A percentile compares a stretch with the other conserved stretches of the same genome.
Evolutionary conservation across 2,888 invertebrate genomes (phyloP).

Genomic region (Nomada lathburiana): DNA sequence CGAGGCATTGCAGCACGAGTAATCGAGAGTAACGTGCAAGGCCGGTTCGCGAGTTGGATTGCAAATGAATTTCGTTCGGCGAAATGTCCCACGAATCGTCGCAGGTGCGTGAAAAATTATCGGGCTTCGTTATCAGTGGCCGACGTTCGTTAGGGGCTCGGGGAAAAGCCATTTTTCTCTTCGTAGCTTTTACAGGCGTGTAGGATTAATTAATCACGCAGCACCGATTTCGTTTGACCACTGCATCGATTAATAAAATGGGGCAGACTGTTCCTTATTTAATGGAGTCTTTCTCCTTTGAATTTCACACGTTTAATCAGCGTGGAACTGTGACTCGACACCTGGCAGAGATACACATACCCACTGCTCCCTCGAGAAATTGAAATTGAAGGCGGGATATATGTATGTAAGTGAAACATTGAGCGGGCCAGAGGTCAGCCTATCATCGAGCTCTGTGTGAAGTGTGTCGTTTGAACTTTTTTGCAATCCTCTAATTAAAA

Average conservation of each 20-base stretch:
- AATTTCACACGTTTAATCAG: background rate
- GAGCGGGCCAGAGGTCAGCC: background rate
- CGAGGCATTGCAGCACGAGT: background rate
- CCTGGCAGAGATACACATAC: background rate
- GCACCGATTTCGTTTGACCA: constrained; percentile 41
- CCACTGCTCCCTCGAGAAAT: background rate
- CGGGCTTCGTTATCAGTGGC: background rate
- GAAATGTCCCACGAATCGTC: constrained; percentile 27
- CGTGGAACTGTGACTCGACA: background rate
- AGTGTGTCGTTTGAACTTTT: background rate
- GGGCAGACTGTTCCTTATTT: constrained; percentile 37
- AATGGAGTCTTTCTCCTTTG: constrained; percentile 20
- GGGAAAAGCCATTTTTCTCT: constrained; percentile 45
- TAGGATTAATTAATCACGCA: constrained; percentile 52
- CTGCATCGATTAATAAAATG: constrained; percentile 51
- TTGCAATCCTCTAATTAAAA: no score
- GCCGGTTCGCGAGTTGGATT: background rate
- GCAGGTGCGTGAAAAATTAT: constrained; percentile 40
- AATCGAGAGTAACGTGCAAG: no score
- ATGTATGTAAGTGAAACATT: background rate
- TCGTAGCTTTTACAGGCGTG: constrained; percentile 9
- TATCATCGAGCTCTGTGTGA: background rate
- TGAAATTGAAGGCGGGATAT: background rate
- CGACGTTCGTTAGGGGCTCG: constrained; percentile 10
- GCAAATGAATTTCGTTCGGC: background rate